These are phyloP conservation scores for Allygus modestus DNA, from an alignment of 2,888 invertebrate genomes.

Conservation along the genomic window DNA sequence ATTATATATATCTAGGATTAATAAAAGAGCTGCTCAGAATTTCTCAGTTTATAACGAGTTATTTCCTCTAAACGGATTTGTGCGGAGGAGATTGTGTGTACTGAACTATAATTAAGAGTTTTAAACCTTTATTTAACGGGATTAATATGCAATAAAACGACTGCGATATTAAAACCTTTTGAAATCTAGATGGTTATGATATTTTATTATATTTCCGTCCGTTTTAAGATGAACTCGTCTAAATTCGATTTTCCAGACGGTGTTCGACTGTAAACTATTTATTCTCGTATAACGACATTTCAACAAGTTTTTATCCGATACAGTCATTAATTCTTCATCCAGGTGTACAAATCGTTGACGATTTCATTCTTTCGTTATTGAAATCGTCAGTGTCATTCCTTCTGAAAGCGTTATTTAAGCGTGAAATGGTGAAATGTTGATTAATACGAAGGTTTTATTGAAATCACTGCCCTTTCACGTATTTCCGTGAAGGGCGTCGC, in stretches of 20 bases:
- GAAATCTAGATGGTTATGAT: neutral
- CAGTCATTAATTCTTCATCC: no score
- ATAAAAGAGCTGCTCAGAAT: neutral
- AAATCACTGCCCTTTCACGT: conserved; percentile 39
- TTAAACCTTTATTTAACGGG: conserved; percentile 25
- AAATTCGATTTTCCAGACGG: neutral
- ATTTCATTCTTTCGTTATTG: neutral
- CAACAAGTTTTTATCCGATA: no score
- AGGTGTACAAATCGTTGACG: no score
- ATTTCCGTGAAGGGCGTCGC: conserved; percentile 14
- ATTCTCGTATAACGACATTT: no score
- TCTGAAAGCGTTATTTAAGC: conserved; percentile 6
- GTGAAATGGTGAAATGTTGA: conserved; percentile 26
- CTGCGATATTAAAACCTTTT: conserved; percentile 5
- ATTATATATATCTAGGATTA: neutral
- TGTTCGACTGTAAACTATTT: no score
- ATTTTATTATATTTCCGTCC: neutral
- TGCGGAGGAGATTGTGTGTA: conserved; percentile 8
- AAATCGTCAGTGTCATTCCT: neutral
- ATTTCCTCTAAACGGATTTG: neutral
- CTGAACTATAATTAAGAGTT: conserved; percentile 21
- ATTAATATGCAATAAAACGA: neutral
- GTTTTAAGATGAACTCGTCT: neutral
- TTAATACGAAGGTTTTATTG: conserved; percentile 38
- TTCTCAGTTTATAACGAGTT: conserved; percentile 2